Evolutionary conservation across 37 sponge, comb jelly and placozoan genomes (phyloP).

Genomic region (Lycopodina hypogea): DNA sequence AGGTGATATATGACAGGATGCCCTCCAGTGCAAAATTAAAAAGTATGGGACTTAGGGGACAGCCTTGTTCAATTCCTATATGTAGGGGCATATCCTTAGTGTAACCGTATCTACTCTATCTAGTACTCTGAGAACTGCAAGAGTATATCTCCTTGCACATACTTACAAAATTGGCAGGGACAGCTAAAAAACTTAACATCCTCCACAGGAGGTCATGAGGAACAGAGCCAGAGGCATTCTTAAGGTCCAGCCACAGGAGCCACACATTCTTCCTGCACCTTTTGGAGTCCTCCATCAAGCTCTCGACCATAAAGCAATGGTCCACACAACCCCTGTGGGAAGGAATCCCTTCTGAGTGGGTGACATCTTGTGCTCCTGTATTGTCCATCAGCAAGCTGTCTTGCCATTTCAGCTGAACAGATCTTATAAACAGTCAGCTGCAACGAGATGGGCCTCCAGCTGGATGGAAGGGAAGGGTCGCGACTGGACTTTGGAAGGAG

Average conservation of each 20-base stretch:
- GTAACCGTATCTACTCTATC: background rate
- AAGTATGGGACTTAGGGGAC: constrained; percentile 38
- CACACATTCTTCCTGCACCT: constrained; percentile 23
- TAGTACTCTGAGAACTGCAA: background rate
- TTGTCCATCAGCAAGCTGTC: constrained; percentile 33
- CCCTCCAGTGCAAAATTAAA: constrained; percentile 42
- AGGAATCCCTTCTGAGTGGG: constrained; percentile 44
- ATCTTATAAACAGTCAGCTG: constrained; percentile 47
- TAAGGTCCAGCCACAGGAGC: constrained; percentile 45
- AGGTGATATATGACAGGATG: background rate
- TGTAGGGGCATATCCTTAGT: background rate
- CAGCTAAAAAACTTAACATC: constrained; percentile 2
- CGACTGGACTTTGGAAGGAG: constrained; percentile 33
- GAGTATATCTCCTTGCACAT: constrained; percentile 27
- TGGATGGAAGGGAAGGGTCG: background rate
- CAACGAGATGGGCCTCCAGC: constrained; percentile 48
- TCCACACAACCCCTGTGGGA: constrained; percentile 36
- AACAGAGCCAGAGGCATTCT: constrained; percentile 49
- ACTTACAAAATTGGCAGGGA: background rate
- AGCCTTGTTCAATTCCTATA: constrained; percentile 48
- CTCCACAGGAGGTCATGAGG: constrained; percentile 14
- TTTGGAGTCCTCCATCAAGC: constrained; percentile 16
- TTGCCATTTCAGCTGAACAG: constrained; percentile 36
- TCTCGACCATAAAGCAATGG: constrained; percentile 33
- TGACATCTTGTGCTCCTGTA: constrained; percentile 1